Percentiles rank a stretch among this genome's conserved stretches.
These are phyloP conservation scores for Pao palembangensis DNA, from an alignment of 2,113 vertebrate genomes.

Conservation along the genomic window DNA sequence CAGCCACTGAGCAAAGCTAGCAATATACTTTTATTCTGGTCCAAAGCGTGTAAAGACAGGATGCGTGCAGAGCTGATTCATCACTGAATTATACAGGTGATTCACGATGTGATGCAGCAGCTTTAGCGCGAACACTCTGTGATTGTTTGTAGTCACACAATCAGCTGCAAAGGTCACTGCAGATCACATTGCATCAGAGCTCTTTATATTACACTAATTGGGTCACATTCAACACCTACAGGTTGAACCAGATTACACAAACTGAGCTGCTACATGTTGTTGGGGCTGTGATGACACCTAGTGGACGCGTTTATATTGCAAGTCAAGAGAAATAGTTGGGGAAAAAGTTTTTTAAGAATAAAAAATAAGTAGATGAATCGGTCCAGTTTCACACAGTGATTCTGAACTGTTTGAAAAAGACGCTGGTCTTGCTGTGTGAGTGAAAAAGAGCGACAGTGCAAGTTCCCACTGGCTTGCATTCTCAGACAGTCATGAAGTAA, in stretches of 20 bases:
- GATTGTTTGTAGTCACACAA: conserved; percentile 22
- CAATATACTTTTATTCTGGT: conserved; percentile 18
- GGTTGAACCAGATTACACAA: conserved; percentile 8
- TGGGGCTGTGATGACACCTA: conserved; percentile 57
- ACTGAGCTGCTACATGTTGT: conserved; percentile 10
- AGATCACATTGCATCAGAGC: conserved; percentile 11
- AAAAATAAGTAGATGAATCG: no score
- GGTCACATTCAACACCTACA: conserved; percentile 4
- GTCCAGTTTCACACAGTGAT: conserved; percentile 4
- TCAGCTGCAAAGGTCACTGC: conserved; percentile 4
- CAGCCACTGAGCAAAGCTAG: conserved; percentile 48
- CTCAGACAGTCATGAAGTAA: conserved; percentile 72
- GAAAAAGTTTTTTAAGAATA: background rate
- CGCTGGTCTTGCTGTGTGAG: conserved; percentile 33
- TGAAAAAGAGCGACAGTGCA: conserved; percentile 62
- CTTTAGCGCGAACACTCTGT: conserved; percentile 11
- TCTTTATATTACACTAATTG: conserved; percentile 12
- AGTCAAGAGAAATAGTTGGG: background rate
- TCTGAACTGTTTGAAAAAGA: conserved; percentile 32
- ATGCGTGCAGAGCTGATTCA: conserved; percentile 16
- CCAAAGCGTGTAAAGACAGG: conserved; percentile 44
- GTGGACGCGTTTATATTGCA: conserved; percentile 52
- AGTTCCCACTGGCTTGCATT: conserved; percentile 71
- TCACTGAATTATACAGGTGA: conserved; percentile 27
- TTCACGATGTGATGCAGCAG: conserved; percentile 14